Evolutionary conservation across 2,113 vertebrate genomes (phyloP).

Genomic region (Carassius carassius): DNA sequence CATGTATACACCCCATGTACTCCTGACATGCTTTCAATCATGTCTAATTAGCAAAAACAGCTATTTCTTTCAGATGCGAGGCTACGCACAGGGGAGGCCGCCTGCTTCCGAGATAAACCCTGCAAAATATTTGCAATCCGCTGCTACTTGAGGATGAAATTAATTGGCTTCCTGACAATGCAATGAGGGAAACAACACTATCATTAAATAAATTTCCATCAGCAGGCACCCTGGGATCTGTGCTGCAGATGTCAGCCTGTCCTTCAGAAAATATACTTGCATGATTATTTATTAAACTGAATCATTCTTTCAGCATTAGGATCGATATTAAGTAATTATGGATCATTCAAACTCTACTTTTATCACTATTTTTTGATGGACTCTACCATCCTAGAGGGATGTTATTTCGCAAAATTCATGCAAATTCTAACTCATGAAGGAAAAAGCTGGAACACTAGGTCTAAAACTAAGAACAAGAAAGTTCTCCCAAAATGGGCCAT

Average conservation of each 20-base stretch:
- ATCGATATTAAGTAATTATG: neutral
- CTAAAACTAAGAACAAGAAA: neutral
- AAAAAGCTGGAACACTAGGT: neutral
- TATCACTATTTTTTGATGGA: neutral
- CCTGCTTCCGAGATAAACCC: constrained; percentile 13
- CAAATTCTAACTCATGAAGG: neutral
- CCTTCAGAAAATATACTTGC: neutral
- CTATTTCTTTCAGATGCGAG: constrained; percentile 26
- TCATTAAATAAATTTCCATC: constrained; percentile 25
- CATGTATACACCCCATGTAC: neutral
- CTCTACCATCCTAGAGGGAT: too few species aligned
- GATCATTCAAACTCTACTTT: neutral
- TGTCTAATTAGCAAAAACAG: constrained; percentile 49
- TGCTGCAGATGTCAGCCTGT: neutral
- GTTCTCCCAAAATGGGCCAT: neutral
- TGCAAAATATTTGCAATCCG: constrained; percentile 28
- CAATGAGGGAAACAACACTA: neutral
- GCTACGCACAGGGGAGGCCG: neutral
- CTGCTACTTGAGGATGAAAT: constrained; percentile 43
- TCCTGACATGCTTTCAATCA: constrained; percentile 39
- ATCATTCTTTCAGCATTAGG: neutral
- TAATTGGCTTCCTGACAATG: constrained; percentile 40
- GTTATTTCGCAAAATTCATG: neutral
- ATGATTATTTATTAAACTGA: neutral
- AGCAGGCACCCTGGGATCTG: neutral